Base-by-base conservation (phyloP, 2,797 vertebrate genomes). In the Propithecus deckenii region DNA sequence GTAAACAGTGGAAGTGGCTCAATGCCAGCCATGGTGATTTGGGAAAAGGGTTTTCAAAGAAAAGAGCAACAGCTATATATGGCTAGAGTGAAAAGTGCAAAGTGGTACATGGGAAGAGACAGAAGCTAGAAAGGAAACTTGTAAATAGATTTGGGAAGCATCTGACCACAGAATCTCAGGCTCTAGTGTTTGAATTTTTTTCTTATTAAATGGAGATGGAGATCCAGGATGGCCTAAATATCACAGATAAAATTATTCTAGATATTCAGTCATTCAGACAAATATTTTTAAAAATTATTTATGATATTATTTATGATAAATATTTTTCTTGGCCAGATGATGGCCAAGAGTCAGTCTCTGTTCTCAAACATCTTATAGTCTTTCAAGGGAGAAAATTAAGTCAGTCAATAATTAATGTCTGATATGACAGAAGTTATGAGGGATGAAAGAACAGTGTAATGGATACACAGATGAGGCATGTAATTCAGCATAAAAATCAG, bases 161-260 rank as follows among this genome's bases (percentile, higher is more conserved):
- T 18, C 38, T 25, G 2, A 72, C 20, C 32, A 78, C 59, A 55
- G 79, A 81, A 61, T 84, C 30, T 84, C 8, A 67, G 41, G 22
- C 61, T 84, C 43, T 50, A 30, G 12, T 84, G 63, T 87, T 67
- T 67, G 6, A 48, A 35, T 35, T 76, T 8, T 88, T 91, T 48
- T 32, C 30, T 76, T 76, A 79, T 23, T 41, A 71, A 30, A 65
- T 79, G 25, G 7, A 93, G 18, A n/a, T 6, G 14, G 5, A 93
- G 28, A 95, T 79, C 28, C 23, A 86, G 25, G 8, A 79, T 84
- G 57, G 32, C 48, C 8, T 79, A 84, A 59, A 65, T 89, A 50
- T n/a, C n/a, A 86, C 65, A 55, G 55, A 75, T 48, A 88, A 91
- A 94, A 78, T 61, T 80, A 30, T 76, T 87, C 67, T 80, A 76